These are phyloP conservation scores for Drosophila cyrtoloma DNA, from an alignment of 2,888 invertebrate genomes.

Conservation along the genomic window DNA sequence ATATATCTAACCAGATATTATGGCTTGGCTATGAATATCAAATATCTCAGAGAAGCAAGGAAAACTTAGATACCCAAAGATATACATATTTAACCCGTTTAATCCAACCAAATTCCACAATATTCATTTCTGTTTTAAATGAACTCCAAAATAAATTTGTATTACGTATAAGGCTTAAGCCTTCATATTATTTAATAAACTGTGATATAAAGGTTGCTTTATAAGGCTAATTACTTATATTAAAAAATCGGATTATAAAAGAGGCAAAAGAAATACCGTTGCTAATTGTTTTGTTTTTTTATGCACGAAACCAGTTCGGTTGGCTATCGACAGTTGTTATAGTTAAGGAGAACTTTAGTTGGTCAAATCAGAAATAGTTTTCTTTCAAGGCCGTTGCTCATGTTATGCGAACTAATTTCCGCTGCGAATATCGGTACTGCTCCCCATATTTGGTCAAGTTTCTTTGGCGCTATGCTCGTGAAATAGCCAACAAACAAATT, in stretches of 20 bases:
- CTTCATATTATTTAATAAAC: neutral
- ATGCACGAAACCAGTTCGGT: conserved; percentile 14
- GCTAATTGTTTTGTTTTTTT: neutral
- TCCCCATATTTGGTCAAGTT: conserved; percentile 76
- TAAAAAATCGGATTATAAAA: neutral
- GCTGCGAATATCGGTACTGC: conserved; percentile 14
- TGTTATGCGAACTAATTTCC: conserved; percentile 38
- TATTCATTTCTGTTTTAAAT: neutral
- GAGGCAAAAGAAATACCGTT: neutral
- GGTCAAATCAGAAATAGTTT: conserved; percentile 12
- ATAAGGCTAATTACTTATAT: conserved; percentile 10
- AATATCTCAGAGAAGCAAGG: neutral
- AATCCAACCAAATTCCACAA: neutral
- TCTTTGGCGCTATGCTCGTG: conserved; percentile 23
- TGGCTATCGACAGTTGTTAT: neutral
- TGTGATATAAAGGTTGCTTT: neutral
- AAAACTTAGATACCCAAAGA: neutral
- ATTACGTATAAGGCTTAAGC: neutral
- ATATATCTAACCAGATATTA: too few species aligned
- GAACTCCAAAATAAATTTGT: neutral
- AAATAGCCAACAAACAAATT: conserved; percentile 21
- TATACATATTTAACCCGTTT: neutral
- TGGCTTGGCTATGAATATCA: too few species aligned
- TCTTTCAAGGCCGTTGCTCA: conserved; percentile 40
- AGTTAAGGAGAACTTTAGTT: neutral